Evolutionary conservation across 2,113 vertebrate species (phyloP).

Genomic region (Onychostoma macrolepis): DNA sequence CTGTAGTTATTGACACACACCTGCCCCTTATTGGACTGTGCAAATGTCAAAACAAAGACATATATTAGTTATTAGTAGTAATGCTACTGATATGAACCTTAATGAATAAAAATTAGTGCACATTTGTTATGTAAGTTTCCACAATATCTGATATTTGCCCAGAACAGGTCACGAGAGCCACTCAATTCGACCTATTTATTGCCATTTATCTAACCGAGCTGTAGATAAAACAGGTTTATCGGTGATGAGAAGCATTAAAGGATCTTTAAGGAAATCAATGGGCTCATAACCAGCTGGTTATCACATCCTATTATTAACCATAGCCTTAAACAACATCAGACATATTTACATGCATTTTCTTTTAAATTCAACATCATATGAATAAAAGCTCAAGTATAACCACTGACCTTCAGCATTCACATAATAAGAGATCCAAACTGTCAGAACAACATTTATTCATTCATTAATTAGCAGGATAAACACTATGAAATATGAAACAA

Average conservation of each 20-base stretch:
- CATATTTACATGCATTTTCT: background rate
- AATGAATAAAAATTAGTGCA: constrained; percentile 43
- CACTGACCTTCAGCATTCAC: constrained; percentile 7
- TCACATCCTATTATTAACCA: constrained; percentile 20
- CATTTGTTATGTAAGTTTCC: constrained; percentile 22
- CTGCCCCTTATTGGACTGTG: constrained; percentile 46
- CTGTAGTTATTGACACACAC: constrained; percentile 55
- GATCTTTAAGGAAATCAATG: constrained; percentile 52
- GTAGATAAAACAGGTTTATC: constrained; percentile 41
- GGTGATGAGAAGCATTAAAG: constrained; percentile 1
- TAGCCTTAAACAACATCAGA: background rate
- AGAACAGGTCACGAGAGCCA: constrained; percentile 34
- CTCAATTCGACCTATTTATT: constrained; percentile 42
- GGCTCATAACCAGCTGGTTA: constrained; percentile 24
- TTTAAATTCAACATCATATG: background rate
- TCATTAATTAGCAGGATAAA: background rate
- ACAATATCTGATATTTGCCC: constrained; percentile 46
- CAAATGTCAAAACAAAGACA: constrained; percentile 62
- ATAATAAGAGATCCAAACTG: background rate
- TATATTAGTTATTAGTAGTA: constrained; percentile 4
- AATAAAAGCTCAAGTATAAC: constrained; percentile 62
- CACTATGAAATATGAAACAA: background rate
- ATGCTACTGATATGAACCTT: constrained; percentile 38
- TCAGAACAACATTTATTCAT: background rate
- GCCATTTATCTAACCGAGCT: constrained; percentile 2